These are phyloP conservation scores for Orthosia cruda DNA, from an alignment of 2,888 invertebrate genomes.

Conservation along the genomic window DNA sequence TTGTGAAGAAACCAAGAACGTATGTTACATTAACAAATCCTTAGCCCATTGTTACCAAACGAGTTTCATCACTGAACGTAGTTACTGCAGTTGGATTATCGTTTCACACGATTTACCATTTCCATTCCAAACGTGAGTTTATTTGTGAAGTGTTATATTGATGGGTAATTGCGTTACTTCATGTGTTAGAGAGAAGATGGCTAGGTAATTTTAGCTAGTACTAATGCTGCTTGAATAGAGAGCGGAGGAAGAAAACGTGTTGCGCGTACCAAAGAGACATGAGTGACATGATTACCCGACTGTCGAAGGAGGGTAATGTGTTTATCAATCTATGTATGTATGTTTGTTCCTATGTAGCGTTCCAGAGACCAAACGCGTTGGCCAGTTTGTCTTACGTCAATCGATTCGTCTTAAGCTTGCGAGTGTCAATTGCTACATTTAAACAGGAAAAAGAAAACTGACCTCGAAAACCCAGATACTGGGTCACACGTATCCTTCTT, in stretches of 20 bases:
- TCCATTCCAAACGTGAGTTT: slow-evolving; percentile 21
- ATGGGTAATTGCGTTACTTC: neutral
- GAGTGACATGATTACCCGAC: too few relatives aligned
- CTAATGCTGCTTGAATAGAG: neutral
- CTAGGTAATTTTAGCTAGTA: neutral
- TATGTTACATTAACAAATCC: slow-evolving; percentile 39
- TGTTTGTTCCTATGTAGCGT: too few relatives aligned
- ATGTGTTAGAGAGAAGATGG: neutral
- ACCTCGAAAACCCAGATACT: too few relatives aligned
- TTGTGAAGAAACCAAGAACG: slow-evolving; percentile 45
- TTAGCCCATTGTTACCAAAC: slow-evolving; percentile 40
- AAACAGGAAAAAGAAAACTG: too few relatives aligned
- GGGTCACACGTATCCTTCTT: neutral
- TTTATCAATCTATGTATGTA: too few relatives aligned
- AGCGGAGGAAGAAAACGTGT: too few relatives aligned
- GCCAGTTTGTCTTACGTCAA: too few relatives aligned
- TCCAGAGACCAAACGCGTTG: too few relatives aligned
- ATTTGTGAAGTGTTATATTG: neutral
- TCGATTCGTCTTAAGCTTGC: too few relatives aligned
- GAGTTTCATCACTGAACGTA: slow-evolving; percentile 41
- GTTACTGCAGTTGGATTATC: slow-evolving; percentile 28
- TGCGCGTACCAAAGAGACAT: too few relatives aligned
- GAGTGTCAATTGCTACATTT: too few relatives aligned
- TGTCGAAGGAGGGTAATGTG: too few relatives aligned
- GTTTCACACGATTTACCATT: slow-evolving; percentile 29